Percentiles rank a stretch among this genome's conserved stretches.
These are phyloP conservation scores for Seriola quinqueradiata DNA, from an alignment of 2,113 vertebrate genomes.

Conservation along the genomic window DNA sequence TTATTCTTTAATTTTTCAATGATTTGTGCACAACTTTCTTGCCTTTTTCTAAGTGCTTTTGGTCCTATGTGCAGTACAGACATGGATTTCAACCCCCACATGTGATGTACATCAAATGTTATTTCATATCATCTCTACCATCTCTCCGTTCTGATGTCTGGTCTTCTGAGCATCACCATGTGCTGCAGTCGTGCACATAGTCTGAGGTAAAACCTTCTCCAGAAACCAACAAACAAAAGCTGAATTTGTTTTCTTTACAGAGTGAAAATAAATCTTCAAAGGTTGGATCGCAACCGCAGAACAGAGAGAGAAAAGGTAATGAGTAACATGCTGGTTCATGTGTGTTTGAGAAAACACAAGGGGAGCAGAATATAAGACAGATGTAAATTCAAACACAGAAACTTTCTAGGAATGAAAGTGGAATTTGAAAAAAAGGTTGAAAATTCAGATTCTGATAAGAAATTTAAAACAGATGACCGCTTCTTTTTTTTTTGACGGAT, in stretches of 20 bases:
- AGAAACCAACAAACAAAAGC: slow-evolving; percentile 63
- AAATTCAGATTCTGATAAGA: neutral
- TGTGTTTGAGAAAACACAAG: neutral
- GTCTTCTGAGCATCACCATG: slow-evolving; percentile 13
- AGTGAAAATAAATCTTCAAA: slow-evolving; percentile 69
- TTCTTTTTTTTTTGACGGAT: neutral
- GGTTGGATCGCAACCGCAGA: slow-evolving; percentile 40
- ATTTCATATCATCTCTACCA: slow-evolving; percentile 12
- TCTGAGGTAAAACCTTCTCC: slow-evolving; percentile 51
- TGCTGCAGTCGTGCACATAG: slow-evolving; percentile 26
- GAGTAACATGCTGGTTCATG: slow-evolving; percentile 23
- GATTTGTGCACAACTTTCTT: neutral
- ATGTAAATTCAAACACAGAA: slow-evolving; percentile 1
- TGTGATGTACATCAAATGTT: neutral
- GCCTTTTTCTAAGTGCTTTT: neutral
- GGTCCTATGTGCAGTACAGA: neutral
- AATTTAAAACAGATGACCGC: neutral
- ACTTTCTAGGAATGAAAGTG: slow-evolving; percentile 17
- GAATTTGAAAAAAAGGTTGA: neutral
- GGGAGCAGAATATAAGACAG: neutral
- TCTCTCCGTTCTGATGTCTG: slow-evolving; percentile 27
- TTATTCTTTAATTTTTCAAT: neutral
- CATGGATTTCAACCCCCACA: slow-evolving; percentile 10
- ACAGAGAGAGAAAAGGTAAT: slow-evolving; percentile 39
- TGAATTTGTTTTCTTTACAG: slow-evolving; percentile 58